These are phyloP conservation scores for Chlorodrepanis virens DNA, from an alignment of 2,113 vertebrate genomes.

Conservation along the genomic window DNA sequence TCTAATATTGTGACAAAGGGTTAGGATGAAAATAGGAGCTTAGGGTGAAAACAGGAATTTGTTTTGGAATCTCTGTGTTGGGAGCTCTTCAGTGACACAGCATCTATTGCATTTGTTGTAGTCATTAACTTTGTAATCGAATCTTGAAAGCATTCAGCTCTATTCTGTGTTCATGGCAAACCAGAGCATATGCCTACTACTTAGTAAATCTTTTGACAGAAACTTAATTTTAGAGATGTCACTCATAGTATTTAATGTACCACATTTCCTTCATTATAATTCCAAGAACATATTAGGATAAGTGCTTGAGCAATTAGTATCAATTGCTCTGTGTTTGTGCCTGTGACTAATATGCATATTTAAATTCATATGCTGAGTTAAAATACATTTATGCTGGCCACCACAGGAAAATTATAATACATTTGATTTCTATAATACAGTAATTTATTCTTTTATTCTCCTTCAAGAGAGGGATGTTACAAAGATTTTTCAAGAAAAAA, in stretches of 20 bases:
- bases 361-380: neutral
- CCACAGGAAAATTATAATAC: neutral
- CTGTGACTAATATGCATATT: neutral
- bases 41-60: neutral
- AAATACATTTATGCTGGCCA: neutral
- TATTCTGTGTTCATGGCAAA: neutral
- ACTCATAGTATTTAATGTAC: neutral
- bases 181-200: neutral
- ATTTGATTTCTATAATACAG: neutral
- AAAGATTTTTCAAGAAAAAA: neutral
- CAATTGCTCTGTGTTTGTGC: neutral
- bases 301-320: constrained; percentile 5
- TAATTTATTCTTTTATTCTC: neutral
- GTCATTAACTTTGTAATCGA: neutral
- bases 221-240: neutral
- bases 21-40: neutral
- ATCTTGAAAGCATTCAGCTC: neutral
- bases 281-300: neutral
- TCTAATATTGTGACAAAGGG: neutral
- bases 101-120: neutral
- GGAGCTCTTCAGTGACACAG: neutral
- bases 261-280: neutral
- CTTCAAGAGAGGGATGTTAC: neutral
- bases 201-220: constrained; percentile 12
- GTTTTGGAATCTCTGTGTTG: neutral